Conservation (phyloP, 1,140 invertebrate species). For the Euglossa dilemma region DNA sequence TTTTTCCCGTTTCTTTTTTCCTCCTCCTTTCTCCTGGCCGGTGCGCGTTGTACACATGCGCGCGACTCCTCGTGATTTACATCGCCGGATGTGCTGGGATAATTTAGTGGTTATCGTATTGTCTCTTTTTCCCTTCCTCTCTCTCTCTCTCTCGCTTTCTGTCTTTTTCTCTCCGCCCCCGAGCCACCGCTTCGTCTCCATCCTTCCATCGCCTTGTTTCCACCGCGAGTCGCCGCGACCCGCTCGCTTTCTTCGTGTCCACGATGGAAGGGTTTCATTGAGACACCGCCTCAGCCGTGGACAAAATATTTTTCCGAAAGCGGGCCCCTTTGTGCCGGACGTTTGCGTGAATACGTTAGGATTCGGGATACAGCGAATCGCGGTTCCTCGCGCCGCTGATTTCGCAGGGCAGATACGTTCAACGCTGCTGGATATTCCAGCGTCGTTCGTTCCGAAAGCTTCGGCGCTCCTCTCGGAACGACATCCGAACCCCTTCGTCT, state of each 20-base stretch:
- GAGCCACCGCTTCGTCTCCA: neutral
- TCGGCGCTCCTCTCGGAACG: neutral
- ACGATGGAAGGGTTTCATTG: constrained; percentile 35
- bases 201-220: neutral
- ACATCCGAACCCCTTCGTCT: too few relatives aligned
- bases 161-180: too few relatives aligned
- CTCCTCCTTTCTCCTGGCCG: constrained; percentile 52
- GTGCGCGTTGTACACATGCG: constrained; percentile 48
- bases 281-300: constrained; percentile 33
- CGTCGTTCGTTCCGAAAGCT: neutral
- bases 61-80: constrained; percentile 76
- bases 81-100: constrained; percentile 70
- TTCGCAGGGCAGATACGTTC: neutral
- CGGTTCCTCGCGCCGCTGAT: neutral
- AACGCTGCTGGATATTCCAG: neutral
- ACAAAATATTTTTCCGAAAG: constrained; percentile 41
- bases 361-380: neutral
- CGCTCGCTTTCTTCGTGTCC: constrained; percentile 7
- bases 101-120: constrained; percentile 65
- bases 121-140: constrained; percentile 31
- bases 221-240: neutral
- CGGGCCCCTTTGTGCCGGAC: constrained; percentile 13
- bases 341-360: neutral
- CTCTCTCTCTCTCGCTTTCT: too few relatives aligned
- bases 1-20: constrained; percentile 29